Percentiles rank a stretch among this genome's conserved stretches.
Evolutionary conservation across 2,797 vertebrate genomes (phyloP).

Genomic region (Pangasius krempfi): DNA sequence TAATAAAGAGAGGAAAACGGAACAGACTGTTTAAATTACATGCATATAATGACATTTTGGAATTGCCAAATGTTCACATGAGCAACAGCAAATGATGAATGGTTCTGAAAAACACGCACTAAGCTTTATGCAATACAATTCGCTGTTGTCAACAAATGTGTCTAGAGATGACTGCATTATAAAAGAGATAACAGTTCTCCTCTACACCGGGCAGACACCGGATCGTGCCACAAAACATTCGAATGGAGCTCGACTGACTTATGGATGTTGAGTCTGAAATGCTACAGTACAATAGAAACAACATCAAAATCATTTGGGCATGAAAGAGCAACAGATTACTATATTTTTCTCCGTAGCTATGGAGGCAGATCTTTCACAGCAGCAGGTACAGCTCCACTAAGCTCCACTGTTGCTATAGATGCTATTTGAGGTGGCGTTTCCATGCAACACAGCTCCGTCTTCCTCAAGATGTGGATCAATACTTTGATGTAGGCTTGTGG

Average conservation of each 20-base stretch:
- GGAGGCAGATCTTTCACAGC: background rate
- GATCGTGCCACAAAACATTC: background rate
- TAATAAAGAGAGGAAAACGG: constrained; percentile 20
- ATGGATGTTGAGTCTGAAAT: background rate
- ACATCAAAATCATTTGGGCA: background rate
- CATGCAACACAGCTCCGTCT: constrained; percentile 40
- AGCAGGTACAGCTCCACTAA: background rate
- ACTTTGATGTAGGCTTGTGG: background rate
- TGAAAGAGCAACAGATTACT: background rate
- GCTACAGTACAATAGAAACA: background rate
- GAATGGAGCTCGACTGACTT: background rate
- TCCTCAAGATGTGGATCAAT: constrained; percentile 30
- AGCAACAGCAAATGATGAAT: constrained; percentile 48
- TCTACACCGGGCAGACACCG: background rate
- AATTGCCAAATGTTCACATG: constrained; percentile 51
- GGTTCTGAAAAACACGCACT: constrained; percentile 50
- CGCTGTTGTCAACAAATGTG: constrained; percentile 46
- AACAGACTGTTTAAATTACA: constrained; percentile 32
- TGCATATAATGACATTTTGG: constrained; percentile 41
- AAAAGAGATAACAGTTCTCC: background rate
- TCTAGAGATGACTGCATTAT: background rate
- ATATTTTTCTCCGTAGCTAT: background rate
- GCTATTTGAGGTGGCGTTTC: constrained; percentile 36
- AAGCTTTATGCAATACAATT: constrained; percentile 44
- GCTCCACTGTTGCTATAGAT: constrained; percentile 2